Evolutionary conservation across 2,888 invertebrate genomes (phyloP).

Genomic region (Scrobipalpa costella): DNA sequence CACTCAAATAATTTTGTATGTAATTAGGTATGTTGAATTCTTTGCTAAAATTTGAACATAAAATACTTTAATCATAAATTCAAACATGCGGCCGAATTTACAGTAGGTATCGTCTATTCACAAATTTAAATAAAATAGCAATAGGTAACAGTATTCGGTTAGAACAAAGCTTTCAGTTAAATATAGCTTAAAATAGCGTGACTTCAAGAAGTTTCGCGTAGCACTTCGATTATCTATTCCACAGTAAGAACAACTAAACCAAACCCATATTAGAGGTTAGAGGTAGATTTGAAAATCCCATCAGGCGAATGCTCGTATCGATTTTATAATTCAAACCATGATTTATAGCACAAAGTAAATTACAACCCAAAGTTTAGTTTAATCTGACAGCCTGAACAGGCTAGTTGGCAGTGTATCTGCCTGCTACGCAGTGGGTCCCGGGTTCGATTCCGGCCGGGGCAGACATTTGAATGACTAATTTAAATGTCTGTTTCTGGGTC

Average conservation of each 20-base stretch:
- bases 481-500: no score
- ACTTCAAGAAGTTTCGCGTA: background rate
- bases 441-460: no score
- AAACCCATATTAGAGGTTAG: conserved; percentile 9
- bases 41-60: no score
- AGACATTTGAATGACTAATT: no score
- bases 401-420: no score
- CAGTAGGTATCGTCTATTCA: no score
- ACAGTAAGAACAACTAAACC: background rate
- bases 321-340: conserved; percentile 25
- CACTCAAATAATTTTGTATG: no score
- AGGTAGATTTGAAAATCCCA: conserved; percentile 9
- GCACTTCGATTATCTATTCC: conserved; percentile 1
- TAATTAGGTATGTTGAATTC: no score
- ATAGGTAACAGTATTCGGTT: background rate
- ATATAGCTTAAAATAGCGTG: conserved; percentile 12
- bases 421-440: no score
- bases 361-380: conserved; percentile 1
- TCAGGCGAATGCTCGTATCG: conserved; percentile 13
- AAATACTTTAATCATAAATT: no score
- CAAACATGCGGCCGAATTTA: no score
- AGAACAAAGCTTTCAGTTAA: background rate
- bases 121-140: background rate
- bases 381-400: no score
- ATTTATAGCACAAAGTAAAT: conserved; percentile 7